Conservation (phyloP, 1,140 invertebrate genomes). For the Heliothis subflexa region DNA sequence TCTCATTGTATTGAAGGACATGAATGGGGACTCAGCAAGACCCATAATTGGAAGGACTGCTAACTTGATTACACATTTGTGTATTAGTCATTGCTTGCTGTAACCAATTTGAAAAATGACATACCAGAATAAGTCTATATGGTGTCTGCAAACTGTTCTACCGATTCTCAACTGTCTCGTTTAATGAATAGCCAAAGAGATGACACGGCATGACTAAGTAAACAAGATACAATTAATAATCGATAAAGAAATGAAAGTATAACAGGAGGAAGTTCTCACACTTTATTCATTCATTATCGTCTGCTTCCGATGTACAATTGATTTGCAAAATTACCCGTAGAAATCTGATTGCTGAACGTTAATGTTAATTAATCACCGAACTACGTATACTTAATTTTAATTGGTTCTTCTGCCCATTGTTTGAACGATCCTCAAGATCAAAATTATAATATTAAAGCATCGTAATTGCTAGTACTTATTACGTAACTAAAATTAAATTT, state of each 20-base stretch:
- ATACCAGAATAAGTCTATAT: not conserved
- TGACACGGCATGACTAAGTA: not conserved
- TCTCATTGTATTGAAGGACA: no score
- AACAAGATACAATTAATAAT: conserved; percentile 2
- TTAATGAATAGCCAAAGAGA: not conserved
- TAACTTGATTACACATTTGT: no score
- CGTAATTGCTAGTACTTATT: not conserved
- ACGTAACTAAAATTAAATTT: conserved; percentile 10
- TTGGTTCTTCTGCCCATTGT: conserved; percentile 34
- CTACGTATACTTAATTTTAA: conserved; percentile 18
- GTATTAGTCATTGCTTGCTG: no score
- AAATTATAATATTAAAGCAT: conserved; percentile 4
- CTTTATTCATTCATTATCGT: conserved; percentile 5
- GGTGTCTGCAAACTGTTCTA: not conserved
- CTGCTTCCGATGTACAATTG: conserved; percentile 16
- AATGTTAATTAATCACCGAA: not conserved
- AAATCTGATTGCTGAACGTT: conserved; percentile 9
- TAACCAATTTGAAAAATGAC: no score
- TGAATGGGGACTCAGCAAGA: no score
- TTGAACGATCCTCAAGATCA: conserved; percentile 25
- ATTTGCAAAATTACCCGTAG: conserved; percentile 23
- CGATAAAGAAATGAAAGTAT: conserved; percentile 25
- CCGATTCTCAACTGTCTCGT: not conserved
- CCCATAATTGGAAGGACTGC: no score
- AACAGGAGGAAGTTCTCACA: conserved; percentile 28